Evolutionary conservation across 1,140 invertebrate species (phyloP).

Genomic region (Heliconius himera): DNA sequence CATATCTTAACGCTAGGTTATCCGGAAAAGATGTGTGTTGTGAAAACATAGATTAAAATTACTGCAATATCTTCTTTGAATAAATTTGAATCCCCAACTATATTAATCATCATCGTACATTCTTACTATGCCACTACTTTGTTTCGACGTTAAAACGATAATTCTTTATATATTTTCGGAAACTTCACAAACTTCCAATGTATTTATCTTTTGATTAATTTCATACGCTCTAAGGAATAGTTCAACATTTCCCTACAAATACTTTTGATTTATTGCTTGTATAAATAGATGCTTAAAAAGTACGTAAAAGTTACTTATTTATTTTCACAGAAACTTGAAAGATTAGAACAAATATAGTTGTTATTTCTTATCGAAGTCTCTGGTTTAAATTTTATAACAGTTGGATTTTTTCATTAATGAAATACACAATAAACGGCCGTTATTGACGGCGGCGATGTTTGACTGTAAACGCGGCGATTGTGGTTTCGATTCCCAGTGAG

Average conservation of each 20-base stretch:
- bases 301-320: background rate
- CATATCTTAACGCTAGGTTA: no score
- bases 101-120: background rate
- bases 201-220: conserved; percentile 13
- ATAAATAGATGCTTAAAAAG: background rate
- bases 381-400: no score
- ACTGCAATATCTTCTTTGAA: no score
- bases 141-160: background rate
- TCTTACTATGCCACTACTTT: background rate
- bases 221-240: background rate
- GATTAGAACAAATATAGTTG: background rate
- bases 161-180: background rate
- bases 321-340: no score
- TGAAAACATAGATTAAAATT: no score
- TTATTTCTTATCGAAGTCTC: background rate
- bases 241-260: background rate
- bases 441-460: no score
- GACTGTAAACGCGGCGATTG: no score
- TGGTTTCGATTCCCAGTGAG: no score
- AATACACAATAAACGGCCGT: no score
- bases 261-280: background rate
- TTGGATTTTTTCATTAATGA: no score
- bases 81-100: no score
- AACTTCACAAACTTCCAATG: background rate
- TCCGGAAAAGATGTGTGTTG: no score